phyloP scores from a whole-genome alignment of 1,140 invertebrate genomes.

The Rhynchophorus ferrugineus region DNA sequence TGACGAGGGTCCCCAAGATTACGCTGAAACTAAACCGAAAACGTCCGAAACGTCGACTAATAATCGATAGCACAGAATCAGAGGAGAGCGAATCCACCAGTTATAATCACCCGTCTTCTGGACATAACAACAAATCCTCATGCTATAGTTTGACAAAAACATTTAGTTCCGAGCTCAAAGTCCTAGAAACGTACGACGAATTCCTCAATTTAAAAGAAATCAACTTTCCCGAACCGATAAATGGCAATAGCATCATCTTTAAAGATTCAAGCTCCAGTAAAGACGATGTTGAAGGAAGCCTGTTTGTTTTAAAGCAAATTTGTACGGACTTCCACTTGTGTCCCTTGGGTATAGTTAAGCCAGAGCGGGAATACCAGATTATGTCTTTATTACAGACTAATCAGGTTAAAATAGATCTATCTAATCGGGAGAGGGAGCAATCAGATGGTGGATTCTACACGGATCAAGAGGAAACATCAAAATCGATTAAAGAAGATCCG shows the following conservation, averaged over 20 bases:
- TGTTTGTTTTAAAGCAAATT: constrained; percentile 10
- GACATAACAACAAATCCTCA: too few species aligned
- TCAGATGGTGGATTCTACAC: neutral
- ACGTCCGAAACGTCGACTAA: neutral
- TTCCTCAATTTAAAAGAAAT: constrained; percentile 12
- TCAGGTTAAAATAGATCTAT: neutral
- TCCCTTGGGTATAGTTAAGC: neutral
- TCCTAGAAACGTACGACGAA: constrained; percentile 17
- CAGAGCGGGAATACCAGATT: constrained; percentile 1
- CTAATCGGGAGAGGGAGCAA: constrained; percentile 1
- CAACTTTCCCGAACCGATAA: neutral
- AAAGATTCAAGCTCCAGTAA: neutral
- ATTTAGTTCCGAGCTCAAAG: neutral
- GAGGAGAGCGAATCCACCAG: too few species aligned
- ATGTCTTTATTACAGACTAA: constrained; percentile 1
- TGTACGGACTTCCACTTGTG: neutral
- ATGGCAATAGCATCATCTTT: too few species aligned
- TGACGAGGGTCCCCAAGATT: neutral
- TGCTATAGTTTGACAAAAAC: constrained; percentile 6
- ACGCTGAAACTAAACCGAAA: neutral
- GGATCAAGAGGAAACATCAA: neutral
- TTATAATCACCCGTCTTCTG: too few species aligned
- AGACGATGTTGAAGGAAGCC: neutral
- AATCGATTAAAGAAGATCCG: too few species aligned
- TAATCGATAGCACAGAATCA: neutral